Evolutionary conservation across 37 sponge, comb jelly and placozoan species (phyloP).

Genomic region (Beroe ovata): DNA sequence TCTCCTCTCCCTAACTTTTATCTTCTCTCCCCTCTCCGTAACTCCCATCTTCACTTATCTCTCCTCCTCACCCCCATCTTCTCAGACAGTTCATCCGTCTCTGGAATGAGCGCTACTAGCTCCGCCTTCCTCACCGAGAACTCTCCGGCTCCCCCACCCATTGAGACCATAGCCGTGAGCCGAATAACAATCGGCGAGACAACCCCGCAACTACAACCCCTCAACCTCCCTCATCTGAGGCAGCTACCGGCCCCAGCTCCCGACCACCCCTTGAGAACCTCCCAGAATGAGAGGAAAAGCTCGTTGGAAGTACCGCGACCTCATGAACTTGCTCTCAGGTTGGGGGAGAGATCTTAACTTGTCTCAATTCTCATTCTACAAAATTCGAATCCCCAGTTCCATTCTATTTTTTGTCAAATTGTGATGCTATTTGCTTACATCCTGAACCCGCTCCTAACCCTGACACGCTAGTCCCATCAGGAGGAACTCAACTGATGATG

Average conservation of each 20-base stretch:
- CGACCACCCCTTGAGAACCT: neutral
- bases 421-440: too few relatives aligned
- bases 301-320: constrained; percentile 11
- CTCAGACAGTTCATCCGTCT: constrained; percentile 46
- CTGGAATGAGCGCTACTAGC: constrained; percentile 10
- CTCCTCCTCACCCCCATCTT: neutral
- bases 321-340: neutral
- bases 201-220: neutral
- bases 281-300: neutral
- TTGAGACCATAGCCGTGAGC: neutral
- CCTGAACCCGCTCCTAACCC: too few relatives aligned
- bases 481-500: neutral
- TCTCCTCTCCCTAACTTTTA: too few relatives aligned
- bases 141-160: neutral
- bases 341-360: too few relatives aligned
- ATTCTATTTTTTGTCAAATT: too few relatives aligned
- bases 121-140: neutral
- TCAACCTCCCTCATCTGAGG: constrained; percentile 15
- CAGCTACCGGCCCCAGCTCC: constrained; percentile 34
- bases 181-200: constrained; percentile 29
- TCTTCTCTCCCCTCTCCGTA: too few relatives aligned
- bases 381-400: too few relatives aligned
- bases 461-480: neutral
- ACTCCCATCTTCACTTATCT: too few relatives aligned
- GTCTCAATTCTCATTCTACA: too few relatives aligned